Base-by-base conservation (phyloP, 2,797 vertebrate genomes). In the Lepus oiostolus region DNA sequence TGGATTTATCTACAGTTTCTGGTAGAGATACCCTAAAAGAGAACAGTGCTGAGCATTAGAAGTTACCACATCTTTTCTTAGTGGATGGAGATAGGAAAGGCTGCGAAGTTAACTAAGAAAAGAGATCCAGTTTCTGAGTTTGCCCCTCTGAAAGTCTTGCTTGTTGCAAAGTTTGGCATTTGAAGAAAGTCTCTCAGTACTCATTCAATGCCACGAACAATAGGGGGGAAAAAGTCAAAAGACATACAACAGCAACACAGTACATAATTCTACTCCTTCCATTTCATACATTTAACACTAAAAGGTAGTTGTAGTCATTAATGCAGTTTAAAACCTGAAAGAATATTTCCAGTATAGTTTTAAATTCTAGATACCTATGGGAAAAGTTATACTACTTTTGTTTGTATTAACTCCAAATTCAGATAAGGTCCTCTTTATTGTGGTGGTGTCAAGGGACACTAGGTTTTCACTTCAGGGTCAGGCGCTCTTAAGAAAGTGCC, bases 61-160 rank as follows among this genome's bases (percentile, higher is more conserved):
- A n/a, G 80, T 65, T 68, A 47, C 35, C 50, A 75, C 63, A 75
- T 85, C 50, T 84, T 42, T 75, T 88, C n/a, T 26, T 54, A 62
- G 11, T 24, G 35, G 26, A 21, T 7, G 38, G 75, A 79, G 22
- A 68, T 7, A 88, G 88, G 77, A 88, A 86, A 47, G 72, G 67
- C 85, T 91, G 24, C 54, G 14, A 90, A 86, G 72, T 80, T 42
- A 92, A 47, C 32, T 60, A 92, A 71, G 38, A 88, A 87, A 70
- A 92, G 70, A 74, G 58, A 86, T 89, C 21, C 28, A 38, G 4
- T 91, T 88, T 96, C 89, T 75, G 50, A 42, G 14, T 92, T 74
- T 90, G 35, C 17, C 4, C 10, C 77, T 58, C 12, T 65, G 70
- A 60, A 88, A 95, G 68, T 95, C 50, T 63, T 92, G 32, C 30